Base-by-base conservation (phyloP, 2,113 vertebrate genomes). In the Corythaeola cristata region DNA sequence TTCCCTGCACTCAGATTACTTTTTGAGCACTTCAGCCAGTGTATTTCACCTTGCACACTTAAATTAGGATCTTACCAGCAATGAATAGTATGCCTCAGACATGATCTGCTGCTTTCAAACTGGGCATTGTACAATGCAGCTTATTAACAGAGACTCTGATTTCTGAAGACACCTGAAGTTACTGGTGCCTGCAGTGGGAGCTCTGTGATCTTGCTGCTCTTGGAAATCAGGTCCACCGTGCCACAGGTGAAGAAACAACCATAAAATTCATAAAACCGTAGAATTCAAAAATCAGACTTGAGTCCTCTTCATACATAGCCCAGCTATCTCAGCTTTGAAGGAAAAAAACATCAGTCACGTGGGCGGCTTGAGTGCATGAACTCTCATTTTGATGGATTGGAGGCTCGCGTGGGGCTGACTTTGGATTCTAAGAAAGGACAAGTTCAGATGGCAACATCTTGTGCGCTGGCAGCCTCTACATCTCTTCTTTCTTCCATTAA, bases 381-480 rank as follows among this genome's bases (percentile, higher is more conserved):
- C 15, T 19, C 28, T 81, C 52, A 37, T 52, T 72, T 93, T 79
- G 33, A 24, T 18, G 26, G 53, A 60, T 1, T 60, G 8, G 24
- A 86, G 50, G 28, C 21, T 82, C 8, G 28, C 1, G 2, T 12
- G 23, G 22, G 17, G 37, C 37, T 67, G 28, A 26, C 22, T 71
- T 63, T 39, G 56, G 22, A 72, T 64, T 75, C n/a, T 52, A 50
- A 75, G 44, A 44, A 52, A 55, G 44, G 18, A 28, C 21, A 60
- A 83, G 33, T 27, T 88, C 35, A 47, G 69, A 63, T 12, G 6
- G 49, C 56, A 83, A 37, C 8, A 23, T 21, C 60, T 75, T 72
- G 20, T 78, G 35, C 2, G 0, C 28, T 47, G 15, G 12, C 18
- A 88, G 47, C 52, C 23, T 56, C 62, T 85, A 1, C 1, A 0